Evolutionary conservation across 2,888 invertebrate species (phyloP), one percentile per base, ranked within the genome.

Genomic region (Mamestra brassicae): DNA sequence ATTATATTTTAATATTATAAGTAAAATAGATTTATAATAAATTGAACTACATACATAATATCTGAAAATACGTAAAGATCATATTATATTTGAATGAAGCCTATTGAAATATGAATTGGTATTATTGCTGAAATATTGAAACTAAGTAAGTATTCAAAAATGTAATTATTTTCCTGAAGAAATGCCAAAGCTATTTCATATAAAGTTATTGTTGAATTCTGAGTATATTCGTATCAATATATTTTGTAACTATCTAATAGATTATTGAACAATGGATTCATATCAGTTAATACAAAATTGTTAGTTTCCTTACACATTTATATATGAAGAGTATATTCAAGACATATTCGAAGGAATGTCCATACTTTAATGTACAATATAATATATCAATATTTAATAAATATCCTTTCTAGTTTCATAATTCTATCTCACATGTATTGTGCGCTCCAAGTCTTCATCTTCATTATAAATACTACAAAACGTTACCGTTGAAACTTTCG

Each of bases 381-480:
- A 87, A 81, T 85, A 90, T 91, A 90, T 88, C 74, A 89, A 85
- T 90, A 88, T 90, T 85, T 85, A 90, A 91, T 94, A 93, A 90
- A 94, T 94, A 94, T 92, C 84, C 86, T 80, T 81, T 89, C 89
- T 92, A 85, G 81, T 81, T 78, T 85, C 88, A 85, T 91, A 92
- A 94, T 88, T 83, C 91, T 95, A 95, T 95, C 94, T 96, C 96
- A 96, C 96, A 92, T 86, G 92, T 92, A 85, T 96, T 96, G 96
- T 96, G 96, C 96, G 96, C 94, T 94, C 95, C 94, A 91, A 94
- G 92, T 95, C 94, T 91, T 93, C 92, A 76, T 92, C 92, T 84
- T 91, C 87, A 83, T 87, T 92, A 92, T 90, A 93, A 90, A 91
- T 92, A 88, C 89, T 92, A 93, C 89, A 89, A 92, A 90, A 92